A percentile compares a stretch with the other conserved stretches of the same genome.
Evolutionary conservation across 23 tunicate species (phyloP).

Genomic region (Ascidia mentula): DNA sequence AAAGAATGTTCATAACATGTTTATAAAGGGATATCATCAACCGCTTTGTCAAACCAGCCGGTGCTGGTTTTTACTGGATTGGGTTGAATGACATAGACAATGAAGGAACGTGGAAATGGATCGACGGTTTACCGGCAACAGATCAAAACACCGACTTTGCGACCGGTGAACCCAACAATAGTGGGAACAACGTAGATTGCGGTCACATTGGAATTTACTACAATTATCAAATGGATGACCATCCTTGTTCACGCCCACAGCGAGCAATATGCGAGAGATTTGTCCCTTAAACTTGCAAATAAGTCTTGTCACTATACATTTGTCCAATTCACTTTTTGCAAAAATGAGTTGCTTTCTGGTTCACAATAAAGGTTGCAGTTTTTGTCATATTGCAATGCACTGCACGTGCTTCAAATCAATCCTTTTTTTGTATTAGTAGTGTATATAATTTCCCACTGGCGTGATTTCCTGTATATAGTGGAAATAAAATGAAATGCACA

Average conservation of each 20-base stretch:
- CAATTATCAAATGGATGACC: background rate
- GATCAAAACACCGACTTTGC: background rate
- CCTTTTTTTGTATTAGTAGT: no score
- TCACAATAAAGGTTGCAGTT: no score
- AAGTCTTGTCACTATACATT: no score
- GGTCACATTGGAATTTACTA: background rate
- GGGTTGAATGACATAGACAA: background rate
- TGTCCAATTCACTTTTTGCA: no score
- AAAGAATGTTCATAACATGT: background rate
- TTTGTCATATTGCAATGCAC: no score
- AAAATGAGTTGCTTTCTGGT: no score
- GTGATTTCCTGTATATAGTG: no score
- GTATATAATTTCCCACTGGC: no score
- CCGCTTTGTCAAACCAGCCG: background rate
- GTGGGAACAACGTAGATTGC: background rate
- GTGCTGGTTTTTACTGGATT: background rate
- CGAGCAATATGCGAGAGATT: background rate
- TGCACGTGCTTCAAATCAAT: no score
- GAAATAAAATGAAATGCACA: no score
- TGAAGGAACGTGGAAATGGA: slow-evolving; percentile 4
- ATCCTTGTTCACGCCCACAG: background rate
- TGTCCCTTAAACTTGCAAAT: background rate
- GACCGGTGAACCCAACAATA: background rate
- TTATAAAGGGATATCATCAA: background rate
- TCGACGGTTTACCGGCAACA: background rate